Base-by-base conservation (phyloP, 2,797 vertebrate genomes). In the Cossypha dichroa region DNA sequence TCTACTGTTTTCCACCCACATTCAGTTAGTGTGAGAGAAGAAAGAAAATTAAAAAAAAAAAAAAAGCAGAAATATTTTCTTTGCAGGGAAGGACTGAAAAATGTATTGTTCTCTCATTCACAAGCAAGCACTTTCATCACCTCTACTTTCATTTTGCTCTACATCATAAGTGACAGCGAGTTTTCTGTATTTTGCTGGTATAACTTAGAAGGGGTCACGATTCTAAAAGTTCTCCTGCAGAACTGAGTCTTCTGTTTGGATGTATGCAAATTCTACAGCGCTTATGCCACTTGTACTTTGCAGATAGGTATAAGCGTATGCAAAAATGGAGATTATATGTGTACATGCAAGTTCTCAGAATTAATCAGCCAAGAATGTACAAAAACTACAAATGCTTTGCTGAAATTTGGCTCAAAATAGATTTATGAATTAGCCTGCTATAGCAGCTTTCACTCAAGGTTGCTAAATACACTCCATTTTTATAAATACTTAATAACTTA, bases 271-370 rank as follows among this genome's bases (percentile, higher is more conserved):
- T 96, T 66, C 88, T 33, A 11, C 66, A 75, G 66, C 1, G 0
- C 80, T 72, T 90, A 54, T 66, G 58, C 83, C 38, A 70, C 80
- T 91, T 91, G 91, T 88, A 80, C 84, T 90, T 88, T 95, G 76
- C 83, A 90, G 77, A 92, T 94, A 96, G 88, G 92, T 96, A n/a
- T 88, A 90, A 95, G 49, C 69, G 5, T 86, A 78, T 94, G 92
- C 90, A 86, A 84, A 95, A 90, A 84, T 86, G 77, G 83, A 93
- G 94, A 94, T 95, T 84, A 88, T 93, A 90, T 86, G 72, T 93
- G 60, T 74, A 43, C 63, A 34, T 70, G 84, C 75, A 85, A 74
- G 90, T 88, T 63, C 73, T 64, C 78, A 64, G 76, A 96, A 94
- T 89, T 89, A 70, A 90, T 91, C 91, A 91, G 13, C 52, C 87